Evolutionary conservation across 1,140 invertebrate genomes (phyloP).

Genomic region (Cheumatopsyche charites): DNA sequence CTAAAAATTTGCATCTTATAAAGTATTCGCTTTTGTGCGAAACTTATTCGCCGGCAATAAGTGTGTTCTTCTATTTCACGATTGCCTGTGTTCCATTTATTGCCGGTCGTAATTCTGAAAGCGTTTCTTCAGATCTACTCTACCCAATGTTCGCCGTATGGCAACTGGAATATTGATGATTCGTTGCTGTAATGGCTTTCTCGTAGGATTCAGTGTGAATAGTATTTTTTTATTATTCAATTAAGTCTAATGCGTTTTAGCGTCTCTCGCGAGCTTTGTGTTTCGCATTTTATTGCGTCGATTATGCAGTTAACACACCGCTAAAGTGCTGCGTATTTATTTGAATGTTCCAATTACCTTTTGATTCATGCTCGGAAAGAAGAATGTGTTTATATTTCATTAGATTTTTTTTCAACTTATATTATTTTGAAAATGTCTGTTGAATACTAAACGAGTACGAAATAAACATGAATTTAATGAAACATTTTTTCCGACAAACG

Average conservation of each 20-base stretch:
- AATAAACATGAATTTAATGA: not conserved
- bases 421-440: not conserved
- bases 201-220: not conserved
- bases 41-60: not conserved
- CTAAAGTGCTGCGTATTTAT: no score
- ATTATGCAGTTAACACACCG: no score
- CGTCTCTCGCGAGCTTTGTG: no score
- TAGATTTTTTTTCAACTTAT: not conserved
- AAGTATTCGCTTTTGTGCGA: no score
- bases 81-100: constrained; percentile 14
- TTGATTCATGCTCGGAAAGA: no score
- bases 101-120: constrained; percentile 4
- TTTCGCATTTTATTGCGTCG: no score
- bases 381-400: no score
- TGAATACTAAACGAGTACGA: not conserved
- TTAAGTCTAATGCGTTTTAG: no score
- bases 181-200: not conserved
- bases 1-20: no score
- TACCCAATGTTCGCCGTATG: not conserved
- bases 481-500: not conserved
- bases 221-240: no score
- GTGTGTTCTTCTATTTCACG: not conserved
- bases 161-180: constrained; percentile 2
- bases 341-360: no score
- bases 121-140: not conserved